A percentile compares a stretch with the other conserved stretches of the same genome.
These are phyloP conservation scores for Nematolebias whitei DNA, from an alignment of 2,113 vertebrate species.

Conservation along the genomic window DNA sequence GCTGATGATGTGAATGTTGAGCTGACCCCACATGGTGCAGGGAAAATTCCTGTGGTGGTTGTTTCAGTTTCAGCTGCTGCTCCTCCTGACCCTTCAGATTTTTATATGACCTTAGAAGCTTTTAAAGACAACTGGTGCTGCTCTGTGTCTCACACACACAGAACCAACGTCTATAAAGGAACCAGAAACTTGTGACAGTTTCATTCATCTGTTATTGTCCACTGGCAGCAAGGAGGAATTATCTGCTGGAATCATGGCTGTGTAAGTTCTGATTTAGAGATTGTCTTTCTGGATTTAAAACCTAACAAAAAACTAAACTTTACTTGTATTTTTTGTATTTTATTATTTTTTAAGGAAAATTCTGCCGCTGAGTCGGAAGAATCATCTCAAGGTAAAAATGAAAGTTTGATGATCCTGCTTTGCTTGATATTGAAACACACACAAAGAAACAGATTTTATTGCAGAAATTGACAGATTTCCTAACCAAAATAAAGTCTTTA, in stretches of 20 bases:
- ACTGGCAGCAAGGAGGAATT: conserved; percentile 11
- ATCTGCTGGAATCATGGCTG: conserved; percentile 51
- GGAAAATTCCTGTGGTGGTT: conserved; percentile 45
- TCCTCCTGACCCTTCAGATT: neutral
- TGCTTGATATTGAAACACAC: too few species aligned
- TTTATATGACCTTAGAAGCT: neutral
- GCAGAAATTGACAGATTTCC: too few species aligned
- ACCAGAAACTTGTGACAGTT: conserved; percentile 1
- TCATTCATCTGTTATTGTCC: conserved; percentile 23
- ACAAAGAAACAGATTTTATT: too few species aligned
- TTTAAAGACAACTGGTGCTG: conserved; percentile 52
- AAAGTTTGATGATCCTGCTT: too few species aligned
- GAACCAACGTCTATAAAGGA: conserved; percentile 46
- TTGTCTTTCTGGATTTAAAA: neutral
- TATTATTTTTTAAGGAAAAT: conserved; percentile 49
- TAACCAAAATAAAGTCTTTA: neutral
- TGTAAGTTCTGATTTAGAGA: conserved; percentile 43
- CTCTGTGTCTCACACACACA: conserved; percentile 15
- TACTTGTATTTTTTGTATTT: neutral
- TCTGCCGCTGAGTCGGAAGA: conserved; percentile 54
- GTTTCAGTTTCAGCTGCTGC: conserved; percentile 55
- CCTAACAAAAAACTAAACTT: neutral
- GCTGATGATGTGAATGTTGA: neutral
- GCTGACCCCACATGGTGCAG: neutral
- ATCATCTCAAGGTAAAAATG: conserved; percentile 55